Base-by-base conservation (phyloP, 2,888 invertebrate species). In the Hypomecis atomaria region DNA sequence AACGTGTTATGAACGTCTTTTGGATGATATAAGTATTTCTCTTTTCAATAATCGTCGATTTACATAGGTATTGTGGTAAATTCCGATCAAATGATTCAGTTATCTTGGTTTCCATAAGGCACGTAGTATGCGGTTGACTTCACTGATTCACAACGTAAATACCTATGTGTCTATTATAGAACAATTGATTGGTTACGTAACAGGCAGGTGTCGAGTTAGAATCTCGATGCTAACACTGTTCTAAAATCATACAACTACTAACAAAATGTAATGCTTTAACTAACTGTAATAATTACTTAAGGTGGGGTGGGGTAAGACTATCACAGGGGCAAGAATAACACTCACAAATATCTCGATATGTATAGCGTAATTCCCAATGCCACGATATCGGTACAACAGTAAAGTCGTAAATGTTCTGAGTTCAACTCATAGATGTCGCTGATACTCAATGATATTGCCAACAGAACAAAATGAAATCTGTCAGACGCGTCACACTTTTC, bases 71-170 rank as follows among this genome's bases (percentile, higher is more conserved):
- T 47, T 55, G 42, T 23, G 10, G 59, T 6, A n/a, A 52, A 64
- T 64, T 50, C 50, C 62, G 9, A 45, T 53, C 55, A 50, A 64
- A 58, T 65, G 60, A 53, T 61, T 48, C 42, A 56, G 36, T 59
- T 56, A 45, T 40, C 45, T 55, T 33, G 44, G 8, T 48, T 7
- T 53, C 10, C 48, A 56, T 36, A 47, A 11, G 49, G 33, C 65
- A 65, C 57, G 60, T 57, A 53, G 56, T 55, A 43, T 23, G 44
- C 34, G 38, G 45, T 38, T 42, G 8, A 23, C 6, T 43, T 7
- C 10, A 36, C 37, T 58, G 65, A 65, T 58, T 65, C 60, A 65
- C 36, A 47, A 43, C 34, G 37, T 53, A 23, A 42, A 13, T 44
- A 38, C 38, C 38, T 38, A 50, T 55, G 55, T 49, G 43, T 5